A percentile compares a stretch with the other conserved stretches of the same genome.
phyloP scores from a whole-genome alignment of 2,113 vertebrate species.

The Condylura cristata region DNA sequence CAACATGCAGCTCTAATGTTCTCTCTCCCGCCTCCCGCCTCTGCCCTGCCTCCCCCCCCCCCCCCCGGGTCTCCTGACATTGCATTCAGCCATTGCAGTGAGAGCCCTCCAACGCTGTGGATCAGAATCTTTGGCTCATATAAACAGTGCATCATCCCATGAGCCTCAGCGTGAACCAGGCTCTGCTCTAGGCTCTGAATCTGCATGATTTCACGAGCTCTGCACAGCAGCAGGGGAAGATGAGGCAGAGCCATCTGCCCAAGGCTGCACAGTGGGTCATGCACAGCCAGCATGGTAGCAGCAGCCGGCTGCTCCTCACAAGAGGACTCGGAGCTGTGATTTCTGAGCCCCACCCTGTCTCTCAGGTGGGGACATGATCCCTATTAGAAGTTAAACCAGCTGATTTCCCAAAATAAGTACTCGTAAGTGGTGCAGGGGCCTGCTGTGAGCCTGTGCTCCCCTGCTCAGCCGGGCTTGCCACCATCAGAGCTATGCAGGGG shows the following conservation, averaged over 20 bases:
- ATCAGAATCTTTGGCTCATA: background rate
- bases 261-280: background rate
- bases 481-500: background rate
- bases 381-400: background rate
- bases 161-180: background rate
- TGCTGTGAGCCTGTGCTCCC: background rate
- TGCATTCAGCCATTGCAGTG: no score
- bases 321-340: background rate
- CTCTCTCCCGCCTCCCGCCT: no score
- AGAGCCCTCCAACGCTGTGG: background rate
- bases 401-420: constrained; percentile 37
- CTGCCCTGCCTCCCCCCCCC: no score
- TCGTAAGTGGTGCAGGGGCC: background rate
- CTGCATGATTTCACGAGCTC: background rate
- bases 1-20: background rate
- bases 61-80: no score
- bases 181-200: background rate
- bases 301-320: background rate
- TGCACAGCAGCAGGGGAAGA: background rate
- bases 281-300: background rate
- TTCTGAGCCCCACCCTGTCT: background rate
- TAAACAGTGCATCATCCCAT: background rate
- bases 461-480: background rate
- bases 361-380: background rate
- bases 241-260: background rate